Evolutionary conservation across 2,888 invertebrate genomes (phyloP).

Genomic region (Cantharis nigra): DNA sequence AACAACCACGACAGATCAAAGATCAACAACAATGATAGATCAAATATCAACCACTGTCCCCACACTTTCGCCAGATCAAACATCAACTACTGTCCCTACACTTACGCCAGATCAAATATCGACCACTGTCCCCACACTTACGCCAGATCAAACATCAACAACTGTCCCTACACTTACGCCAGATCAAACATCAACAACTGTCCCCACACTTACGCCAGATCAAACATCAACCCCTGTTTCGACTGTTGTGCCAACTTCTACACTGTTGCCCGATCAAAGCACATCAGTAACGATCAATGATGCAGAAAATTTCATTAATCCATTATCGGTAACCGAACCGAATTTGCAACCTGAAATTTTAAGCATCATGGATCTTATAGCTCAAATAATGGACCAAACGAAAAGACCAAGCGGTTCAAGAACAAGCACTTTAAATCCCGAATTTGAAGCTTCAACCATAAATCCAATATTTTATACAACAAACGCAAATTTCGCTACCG

Average conservation of each 20-base stretch:
- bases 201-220: neutral
- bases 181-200: neutral
- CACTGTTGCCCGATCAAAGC: neutral
- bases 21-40: neutral
- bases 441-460: neutral
- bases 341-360: neutral
- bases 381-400: neutral
- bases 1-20: neutral
- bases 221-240: neutral
- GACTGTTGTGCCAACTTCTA: neutral
- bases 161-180: neutral
- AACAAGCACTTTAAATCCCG: neutral
- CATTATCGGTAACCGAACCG: neutral
- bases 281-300: neutral
- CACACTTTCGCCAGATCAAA: neutral
- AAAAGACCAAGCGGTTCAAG: neutral
- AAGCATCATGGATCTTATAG: neutral
- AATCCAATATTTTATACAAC: neutral
- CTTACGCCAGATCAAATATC: neutral
- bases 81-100: neutral
- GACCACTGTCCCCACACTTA: neutral
- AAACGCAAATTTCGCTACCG: neutral
- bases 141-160: neutral
- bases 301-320: neutral
- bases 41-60: neutral